phyloP scores from a whole-genome alignment of 1,140 invertebrate genomes.

The Scaptomyza hsui region DNA sequence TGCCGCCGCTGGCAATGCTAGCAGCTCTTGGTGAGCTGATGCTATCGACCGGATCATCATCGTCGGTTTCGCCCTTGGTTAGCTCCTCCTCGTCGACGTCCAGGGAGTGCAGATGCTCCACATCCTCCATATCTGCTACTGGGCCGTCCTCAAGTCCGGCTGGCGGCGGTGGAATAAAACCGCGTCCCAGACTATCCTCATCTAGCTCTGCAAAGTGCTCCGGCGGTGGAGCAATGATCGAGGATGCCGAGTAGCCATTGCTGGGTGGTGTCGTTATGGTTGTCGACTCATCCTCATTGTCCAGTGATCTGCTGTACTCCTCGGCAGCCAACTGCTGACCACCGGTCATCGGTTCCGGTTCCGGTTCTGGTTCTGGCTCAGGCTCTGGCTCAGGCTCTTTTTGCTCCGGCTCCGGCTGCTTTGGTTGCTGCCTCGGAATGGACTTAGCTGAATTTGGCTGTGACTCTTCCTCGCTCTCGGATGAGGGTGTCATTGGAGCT shows the following conservation, averaged over 20 bases:
- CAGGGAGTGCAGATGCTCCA: slow-evolving; percentile 2
- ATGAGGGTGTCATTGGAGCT: slow-evolving; percentile 74
- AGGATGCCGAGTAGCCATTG: slow-evolving; percentile 80
- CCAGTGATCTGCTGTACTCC: slow-evolving; percentile 68
- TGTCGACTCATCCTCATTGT: slow-evolving; percentile 79
- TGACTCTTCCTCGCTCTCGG: slow-evolving; percentile 77
- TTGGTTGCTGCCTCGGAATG: slow-evolving; percentile 33
- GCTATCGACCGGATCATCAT: slow-evolving; percentile 52
- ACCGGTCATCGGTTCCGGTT: slow-evolving; percentile 34
- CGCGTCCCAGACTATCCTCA: slow-evolving; percentile 49
- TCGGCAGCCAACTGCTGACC: slow-evolving; percentile 39
- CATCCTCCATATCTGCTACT: slow-evolving; percentile 26
- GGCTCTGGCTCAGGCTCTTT: slow-evolving; percentile 27
- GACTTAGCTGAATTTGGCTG: slow-evolving; percentile 73
- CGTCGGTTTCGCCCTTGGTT: slow-evolving; percentile 51
- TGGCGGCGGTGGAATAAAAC: slow-evolving; percentile 65
- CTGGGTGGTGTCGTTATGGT: slow-evolving; percentile 81
- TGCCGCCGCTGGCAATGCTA: slow-evolving; percentile 66
- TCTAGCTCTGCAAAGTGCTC: slow-evolving; percentile 73
- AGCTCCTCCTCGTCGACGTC: slow-evolving; percentile 59
- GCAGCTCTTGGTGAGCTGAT: slow-evolving; percentile 66
- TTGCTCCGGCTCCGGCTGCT: slow-evolving; percentile 36
- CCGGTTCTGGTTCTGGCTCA: slow-evolving; percentile 36
- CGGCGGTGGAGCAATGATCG: slow-evolving; percentile 73
- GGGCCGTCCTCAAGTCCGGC: slow-evolving; percentile 36